Evolutionary conservation across 2,888 invertebrate genomes (phyloP), one percentile per base, ranked within the genome.

Genomic region (Leptopterna dolabrata): DNA sequence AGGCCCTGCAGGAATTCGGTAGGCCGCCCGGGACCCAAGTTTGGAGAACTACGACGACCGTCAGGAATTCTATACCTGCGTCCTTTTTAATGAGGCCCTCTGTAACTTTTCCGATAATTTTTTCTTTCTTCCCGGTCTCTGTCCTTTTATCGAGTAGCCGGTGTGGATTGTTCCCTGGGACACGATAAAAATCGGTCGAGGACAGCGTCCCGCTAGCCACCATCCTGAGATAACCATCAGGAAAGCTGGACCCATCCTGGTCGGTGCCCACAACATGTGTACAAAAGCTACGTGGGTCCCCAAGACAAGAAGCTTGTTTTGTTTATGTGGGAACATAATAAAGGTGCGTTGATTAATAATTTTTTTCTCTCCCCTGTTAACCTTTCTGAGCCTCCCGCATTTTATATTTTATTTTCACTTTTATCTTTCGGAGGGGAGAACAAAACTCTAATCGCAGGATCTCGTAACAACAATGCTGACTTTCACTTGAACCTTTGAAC

Each of bases 251-350:
- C 24, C 63, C 63, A 63, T 63, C 63, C 63, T 24, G 63, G 19
- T 19, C 24, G 9, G 24, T 19, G 63, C 24, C 3, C 13, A 27
- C 7, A n/a, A 19, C 19, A 24, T 63, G 24, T 47, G 14, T 63
- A 24, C 63, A 73, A 73, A 16, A 41, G 73, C 7, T 73, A 73
- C 73, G 73, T 73, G 73, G 73, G 9, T 73, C 45, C 45, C 45
- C 47, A 78, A 78, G 78, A 78, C 78, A 45, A 78, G 78, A 24
- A 78, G 78, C 78, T 45, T 43, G 45, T 47, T 47, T 78, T 78
- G 78, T 78, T 78, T 78, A 78, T 78, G 47, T 78, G 78, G 47
- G 78, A 78, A 78, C 78, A 78, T 45, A 78, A 47, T 47, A 47
- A 41, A 78, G 45, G 78, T 78, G 47, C 45, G 78, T 41, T 78